Conservation (phyloP, 2,113 vertebrate species). For the Ophthalmolycus amberensis region DNA sequence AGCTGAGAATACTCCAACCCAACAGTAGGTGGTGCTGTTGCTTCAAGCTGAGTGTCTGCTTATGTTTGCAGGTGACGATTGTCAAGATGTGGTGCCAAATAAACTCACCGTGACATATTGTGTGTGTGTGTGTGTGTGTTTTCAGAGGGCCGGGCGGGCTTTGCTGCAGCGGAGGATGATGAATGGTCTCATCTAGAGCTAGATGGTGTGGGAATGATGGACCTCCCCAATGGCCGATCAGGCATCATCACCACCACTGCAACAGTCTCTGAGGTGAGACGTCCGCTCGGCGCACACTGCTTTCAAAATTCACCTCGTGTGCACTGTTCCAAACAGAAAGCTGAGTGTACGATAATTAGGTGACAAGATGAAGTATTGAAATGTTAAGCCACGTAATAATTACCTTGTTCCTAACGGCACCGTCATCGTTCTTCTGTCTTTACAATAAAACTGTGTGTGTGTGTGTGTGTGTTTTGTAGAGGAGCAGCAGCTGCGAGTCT, state of each 20-base stretch:
- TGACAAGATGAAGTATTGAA: too few species aligned
- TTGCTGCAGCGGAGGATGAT: constrained; percentile 84
- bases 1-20: not conserved
- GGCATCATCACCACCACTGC: constrained; percentile 84
- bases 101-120: not conserved
- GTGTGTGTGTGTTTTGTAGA: constrained; percentile 76
- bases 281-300: not conserved
- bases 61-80: not conserved
- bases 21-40: constrained; percentile 51
- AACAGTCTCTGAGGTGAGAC: constrained; percentile 90
- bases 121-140: not conserved
- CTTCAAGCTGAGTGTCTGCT: not conserved
- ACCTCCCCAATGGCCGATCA: constrained; percentile 93
- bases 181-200: constrained; percentile 82
- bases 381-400: too few species aligned
- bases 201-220: constrained; percentile 94
- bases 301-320: too few species aligned
- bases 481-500: constrained; percentile 97
- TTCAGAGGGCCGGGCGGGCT: constrained; percentile 81
- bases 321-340: not conserved
- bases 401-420: not conserved
- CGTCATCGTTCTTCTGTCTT: not conserved
- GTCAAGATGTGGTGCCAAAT: not conserved
- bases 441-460: not conserved
- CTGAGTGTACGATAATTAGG: too few species aligned